Conservation (phyloP, 2,888 invertebrate species). For the Pristionchus arcanus region DNA sequence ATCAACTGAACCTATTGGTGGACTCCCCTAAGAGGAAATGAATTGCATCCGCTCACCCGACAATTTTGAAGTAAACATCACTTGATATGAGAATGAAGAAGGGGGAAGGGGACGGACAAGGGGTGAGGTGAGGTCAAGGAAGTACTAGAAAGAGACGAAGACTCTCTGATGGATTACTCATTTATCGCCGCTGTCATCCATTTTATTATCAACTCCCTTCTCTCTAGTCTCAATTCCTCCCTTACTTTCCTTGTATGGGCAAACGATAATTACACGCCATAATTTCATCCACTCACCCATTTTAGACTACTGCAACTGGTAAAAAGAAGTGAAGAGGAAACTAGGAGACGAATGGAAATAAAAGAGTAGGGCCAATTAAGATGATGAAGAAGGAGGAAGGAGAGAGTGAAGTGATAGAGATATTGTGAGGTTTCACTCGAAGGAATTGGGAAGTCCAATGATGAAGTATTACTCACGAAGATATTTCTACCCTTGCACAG, state of each 20-base stretch:
- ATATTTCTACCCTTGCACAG: background rate
- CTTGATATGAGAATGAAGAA: background rate
- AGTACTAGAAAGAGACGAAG: background rate
- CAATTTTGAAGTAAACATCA: conserved; percentile 1
- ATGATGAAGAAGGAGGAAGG: background rate
- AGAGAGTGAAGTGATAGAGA: background rate
- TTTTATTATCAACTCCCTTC: background rate
- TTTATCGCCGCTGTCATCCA: conserved; percentile 33
- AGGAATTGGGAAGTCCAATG: background rate
- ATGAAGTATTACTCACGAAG: background rate
- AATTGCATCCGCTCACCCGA: conserved; percentile 8
- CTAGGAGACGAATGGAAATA: background rate
- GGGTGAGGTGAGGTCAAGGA: background rate
- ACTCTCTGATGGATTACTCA: conserved; percentile 41
- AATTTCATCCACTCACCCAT: conserved; percentile 35
- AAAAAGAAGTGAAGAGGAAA: background rate
- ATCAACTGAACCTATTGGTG: background rate
- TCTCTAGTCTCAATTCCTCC: background rate
- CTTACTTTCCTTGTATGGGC: background rate
- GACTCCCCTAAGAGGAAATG: conserved; percentile 1
- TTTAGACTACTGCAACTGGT: conserved; percentile 3
- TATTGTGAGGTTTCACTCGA: conserved; percentile 25
- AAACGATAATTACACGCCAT: conserved; percentile 12
- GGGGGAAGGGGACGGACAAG: background rate
- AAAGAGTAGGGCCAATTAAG: conserved; percentile 9